These are phyloP conservation scores for Atta texana DNA, from an alignment of 1,140 invertebrate species.

Conservation along the genomic window DNA sequence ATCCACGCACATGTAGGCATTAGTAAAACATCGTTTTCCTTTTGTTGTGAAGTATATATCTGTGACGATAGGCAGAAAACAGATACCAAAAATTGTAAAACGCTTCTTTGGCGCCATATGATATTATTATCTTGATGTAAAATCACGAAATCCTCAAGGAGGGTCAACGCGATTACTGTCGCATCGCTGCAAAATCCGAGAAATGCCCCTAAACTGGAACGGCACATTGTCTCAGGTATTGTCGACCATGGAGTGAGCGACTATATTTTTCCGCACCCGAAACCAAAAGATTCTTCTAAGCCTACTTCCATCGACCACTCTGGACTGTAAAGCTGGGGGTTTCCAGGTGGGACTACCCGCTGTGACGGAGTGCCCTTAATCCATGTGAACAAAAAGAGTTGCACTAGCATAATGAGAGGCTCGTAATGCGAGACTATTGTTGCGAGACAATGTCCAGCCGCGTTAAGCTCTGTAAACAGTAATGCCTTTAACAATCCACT, in stretches of 20 bases:
- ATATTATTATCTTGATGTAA: not conserved
- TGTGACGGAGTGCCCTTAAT: slow-evolving; percentile 72
- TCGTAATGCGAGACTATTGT: slow-evolving; percentile 72
- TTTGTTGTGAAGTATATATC: not conserved
- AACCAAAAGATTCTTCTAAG: not conserved
- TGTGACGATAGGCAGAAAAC: not conserved
- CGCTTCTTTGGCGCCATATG: slow-evolving; percentile 27
- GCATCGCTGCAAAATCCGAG: slow-evolving; percentile 16
- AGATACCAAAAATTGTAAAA: not conserved
- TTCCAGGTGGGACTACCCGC: slow-evolving; percentile 23
- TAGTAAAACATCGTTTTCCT: not conserved
- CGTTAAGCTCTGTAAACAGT: slow-evolving; percentile 57
- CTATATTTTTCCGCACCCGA: not conserved
- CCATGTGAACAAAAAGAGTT: slow-evolving; percentile 78
- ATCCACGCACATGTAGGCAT: not conserved
- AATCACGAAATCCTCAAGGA: slow-evolving; percentile 23
- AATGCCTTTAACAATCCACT: slow-evolving; percentile 28
- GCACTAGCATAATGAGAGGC: slow-evolving; percentile 70
- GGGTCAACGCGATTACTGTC: not conserved
- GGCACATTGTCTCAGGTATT: slow-evolving; percentile 45
- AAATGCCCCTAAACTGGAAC: slow-evolving; percentile 6
- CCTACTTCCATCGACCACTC: not conserved
- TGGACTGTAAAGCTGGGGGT: not conserved
- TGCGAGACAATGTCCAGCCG: slow-evolving; percentile 64
- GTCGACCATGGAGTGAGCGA: not conserved